Conservation (phyloP, 1,140 invertebrate genomes). For the Bicyclus anynana region DNA sequence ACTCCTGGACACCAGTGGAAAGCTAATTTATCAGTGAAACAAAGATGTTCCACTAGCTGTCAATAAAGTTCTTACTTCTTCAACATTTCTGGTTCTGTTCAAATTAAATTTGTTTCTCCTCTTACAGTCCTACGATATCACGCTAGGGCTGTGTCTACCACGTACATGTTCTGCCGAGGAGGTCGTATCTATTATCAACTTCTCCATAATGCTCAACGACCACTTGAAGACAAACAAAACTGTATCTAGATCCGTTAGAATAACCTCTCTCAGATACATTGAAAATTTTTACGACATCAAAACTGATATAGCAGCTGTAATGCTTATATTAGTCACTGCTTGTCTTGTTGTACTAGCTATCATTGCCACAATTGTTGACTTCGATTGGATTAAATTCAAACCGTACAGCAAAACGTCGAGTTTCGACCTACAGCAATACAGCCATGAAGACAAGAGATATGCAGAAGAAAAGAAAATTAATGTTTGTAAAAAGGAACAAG, state of each 20-base stretch:
- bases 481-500: neutral
- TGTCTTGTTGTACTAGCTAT: slow-evolving; percentile 38
- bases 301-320: slow-evolving; percentile 43
- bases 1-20: no score
- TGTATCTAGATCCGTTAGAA: slow-evolving; percentile 39
- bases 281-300: slow-evolving; percentile 41
- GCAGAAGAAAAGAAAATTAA: slow-evolving; percentile 15
- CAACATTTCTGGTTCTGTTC: no score
- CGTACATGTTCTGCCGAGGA: slow-evolving; percentile 50
- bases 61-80: no score
- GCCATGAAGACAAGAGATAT: slow-evolving; percentile 28
- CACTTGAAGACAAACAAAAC: slow-evolving; percentile 57
- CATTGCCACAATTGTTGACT: slow-evolving; percentile 50
- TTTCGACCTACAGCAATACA: slow-evolving; percentile 54
- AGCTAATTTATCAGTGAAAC: no score
- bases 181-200: slow-evolving; percentile 52
- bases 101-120: no score
- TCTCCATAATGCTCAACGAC: slow-evolving; percentile 65
- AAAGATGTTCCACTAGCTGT: no score
- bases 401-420: slow-evolving; percentile 36
- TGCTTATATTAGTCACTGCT: slow-evolving; percentile 42
- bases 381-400: slow-evolving; percentile 45
- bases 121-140: slow-evolving; percentile 54
- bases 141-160: slow-evolving; percentile 56
- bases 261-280: slow-evolving; percentile 43